Conservation (phyloP, 2,113 vertebrate genomes). For the Plecturocebus donacophilus region DNA sequence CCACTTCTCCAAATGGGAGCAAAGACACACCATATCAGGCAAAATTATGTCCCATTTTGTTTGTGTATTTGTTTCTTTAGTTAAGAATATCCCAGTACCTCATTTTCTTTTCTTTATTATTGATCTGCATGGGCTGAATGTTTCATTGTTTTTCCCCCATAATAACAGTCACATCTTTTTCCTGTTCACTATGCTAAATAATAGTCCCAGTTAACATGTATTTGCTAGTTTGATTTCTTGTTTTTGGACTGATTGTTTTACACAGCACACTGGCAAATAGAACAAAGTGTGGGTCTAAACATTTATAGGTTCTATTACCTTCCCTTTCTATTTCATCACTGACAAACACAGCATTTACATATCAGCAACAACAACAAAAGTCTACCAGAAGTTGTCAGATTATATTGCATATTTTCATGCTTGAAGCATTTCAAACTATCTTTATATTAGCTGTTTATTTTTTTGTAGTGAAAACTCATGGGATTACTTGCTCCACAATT, state of each 20-base stretch:
- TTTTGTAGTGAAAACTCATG: neutral
- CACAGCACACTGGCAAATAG: slow-evolving; percentile 55
- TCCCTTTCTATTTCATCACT: slow-evolving; percentile 27
- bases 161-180: slow-evolving; percentile 63
- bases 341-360: slow-evolving; percentile 41
- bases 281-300: slow-evolving; percentile 41
- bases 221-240: slow-evolving; percentile 58
- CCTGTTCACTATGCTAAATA: slow-evolving; percentile 70
- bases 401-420: neutral
- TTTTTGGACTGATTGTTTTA: slow-evolving; percentile 76
- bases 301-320: neutral
- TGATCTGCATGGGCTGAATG: slow-evolving; percentile 16
- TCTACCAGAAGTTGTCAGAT: neutral
- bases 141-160: slow-evolving; percentile 40
- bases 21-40: neutral
- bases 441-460: neutral
- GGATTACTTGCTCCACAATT: neutral
- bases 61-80: slow-evolving; percentile 28
- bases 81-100: slow-evolving; percentile 40
- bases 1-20: neutral
- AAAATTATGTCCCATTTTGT: neutral
- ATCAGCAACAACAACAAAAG: neutral
- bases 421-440: neutral
- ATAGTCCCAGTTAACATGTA: slow-evolving; percentile 72
- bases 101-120: slow-evolving; percentile 54